Percentiles rank a stretch among this genome's conserved stretches.
Conservation (phyloP, 1,140 invertebrate species). For the Drosophila takahashii region DNA sequence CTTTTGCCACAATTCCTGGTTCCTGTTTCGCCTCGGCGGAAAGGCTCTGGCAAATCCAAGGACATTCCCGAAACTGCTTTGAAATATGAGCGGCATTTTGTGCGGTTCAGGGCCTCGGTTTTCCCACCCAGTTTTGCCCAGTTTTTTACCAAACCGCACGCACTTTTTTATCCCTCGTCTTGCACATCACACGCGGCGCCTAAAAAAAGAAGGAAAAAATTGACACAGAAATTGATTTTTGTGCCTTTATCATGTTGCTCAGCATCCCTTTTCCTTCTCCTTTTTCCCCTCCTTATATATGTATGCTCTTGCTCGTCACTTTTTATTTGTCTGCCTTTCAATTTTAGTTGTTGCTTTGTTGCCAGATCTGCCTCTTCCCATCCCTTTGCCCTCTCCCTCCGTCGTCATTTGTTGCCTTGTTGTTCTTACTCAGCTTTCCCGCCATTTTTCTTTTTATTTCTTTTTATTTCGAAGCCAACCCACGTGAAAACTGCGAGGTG, state of each 20-base stretch:
- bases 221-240: constrained; percentile 77
- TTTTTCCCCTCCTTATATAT: neutral
- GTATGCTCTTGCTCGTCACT: constrained; percentile 32
- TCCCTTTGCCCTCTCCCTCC: neutral
- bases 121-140: constrained; percentile 2
- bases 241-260: constrained; percentile 70
- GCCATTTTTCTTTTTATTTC: constrained; percentile 1
- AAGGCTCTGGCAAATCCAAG: constrained; percentile 40
- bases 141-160: constrained; percentile 23
- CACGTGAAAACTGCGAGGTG: constrained; percentile 15
- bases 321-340: constrained; percentile 51
- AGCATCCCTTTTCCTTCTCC: constrained; percentile 33
- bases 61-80: constrained; percentile 57
- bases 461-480: neutral
- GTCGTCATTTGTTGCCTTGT: constrained; percentile 28
- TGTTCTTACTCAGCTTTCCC: constrained; percentile 21
- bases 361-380: neutral
- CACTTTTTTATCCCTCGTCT: constrained; percentile 35
- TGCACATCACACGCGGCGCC: constrained; percentile 42
- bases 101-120: constrained; percentile 48
- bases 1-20: neutral
- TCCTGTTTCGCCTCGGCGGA: constrained; percentile 6
- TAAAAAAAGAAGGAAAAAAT: constrained; percentile 52
- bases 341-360: constrained; percentile 52
- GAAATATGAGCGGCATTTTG: constrained; percentile 69